Conservation (phyloP, 2,888 invertebrate genomes). For the Agriopis aurantiaria region DNA sequence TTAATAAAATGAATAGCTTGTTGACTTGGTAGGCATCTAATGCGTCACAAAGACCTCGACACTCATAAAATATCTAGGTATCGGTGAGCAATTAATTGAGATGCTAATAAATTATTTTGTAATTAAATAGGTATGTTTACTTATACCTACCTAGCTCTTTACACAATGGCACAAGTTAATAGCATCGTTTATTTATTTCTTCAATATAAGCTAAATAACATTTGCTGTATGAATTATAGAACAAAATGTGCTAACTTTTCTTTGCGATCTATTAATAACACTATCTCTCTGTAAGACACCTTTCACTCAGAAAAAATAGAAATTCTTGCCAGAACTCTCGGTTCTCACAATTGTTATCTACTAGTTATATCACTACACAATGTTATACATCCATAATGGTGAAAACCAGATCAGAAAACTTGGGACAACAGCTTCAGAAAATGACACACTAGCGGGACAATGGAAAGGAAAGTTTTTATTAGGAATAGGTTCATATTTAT, state of each 20-base stretch:
- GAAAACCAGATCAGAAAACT: slow-evolving; percentile 28
- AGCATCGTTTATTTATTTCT: slow-evolving; percentile 9
- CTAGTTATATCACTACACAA: slow-evolving; percentile 25
- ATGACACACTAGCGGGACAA: background rate
- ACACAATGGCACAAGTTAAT: slow-evolving; percentile 22
- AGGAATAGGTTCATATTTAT: too few species aligned
- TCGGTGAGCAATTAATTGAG: slow-evolving; percentile 8
- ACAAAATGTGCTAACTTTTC: background rate
- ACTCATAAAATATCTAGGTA: background rate
- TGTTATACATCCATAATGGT: slow-evolving; percentile 13
- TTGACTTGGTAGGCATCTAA: background rate
- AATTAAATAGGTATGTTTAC: background rate
- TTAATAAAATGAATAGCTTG: background rate
- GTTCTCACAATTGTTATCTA: slow-evolving; percentile 29
- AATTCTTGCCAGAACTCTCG: background rate
- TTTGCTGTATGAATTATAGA: background rate
- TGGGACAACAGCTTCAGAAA: background rate
- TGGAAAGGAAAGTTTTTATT: background rate
- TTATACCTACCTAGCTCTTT: too few species aligned
- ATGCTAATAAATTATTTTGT: slow-evolving; percentile 14
- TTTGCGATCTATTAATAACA: background rate
- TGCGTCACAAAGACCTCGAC: background rate
- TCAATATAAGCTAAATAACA: background rate
- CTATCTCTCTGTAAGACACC: slow-evolving; percentile 11
- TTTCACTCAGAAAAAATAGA: slow-evolving; percentile 22